Conservation (phyloP, 2,888 invertebrate species). For the Seira musarum region DNA sequence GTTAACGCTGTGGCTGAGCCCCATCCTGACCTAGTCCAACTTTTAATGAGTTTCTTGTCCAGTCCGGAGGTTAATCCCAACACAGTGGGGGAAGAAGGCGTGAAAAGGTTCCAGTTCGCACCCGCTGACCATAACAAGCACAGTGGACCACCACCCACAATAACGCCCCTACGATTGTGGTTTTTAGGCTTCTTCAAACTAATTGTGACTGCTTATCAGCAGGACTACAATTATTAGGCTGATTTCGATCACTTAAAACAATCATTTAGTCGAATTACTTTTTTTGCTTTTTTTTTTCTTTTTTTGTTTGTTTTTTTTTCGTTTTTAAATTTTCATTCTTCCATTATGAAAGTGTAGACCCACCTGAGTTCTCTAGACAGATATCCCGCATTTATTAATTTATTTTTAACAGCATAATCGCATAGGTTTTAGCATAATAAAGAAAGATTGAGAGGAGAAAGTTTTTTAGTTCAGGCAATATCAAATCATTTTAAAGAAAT, state of each 20-base stretch:
- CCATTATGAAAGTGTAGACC: constrained; percentile 14
- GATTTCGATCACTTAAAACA: not conserved
- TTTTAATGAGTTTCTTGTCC: constrained; percentile 40
- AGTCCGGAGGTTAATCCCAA: constrained; percentile 6
- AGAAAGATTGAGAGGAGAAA: not conserved
- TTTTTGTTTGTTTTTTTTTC: constrained; percentile 17
- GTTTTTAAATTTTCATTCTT: not conserved
- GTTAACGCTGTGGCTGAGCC: not conserved
- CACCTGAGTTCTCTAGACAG: constrained; percentile 5
- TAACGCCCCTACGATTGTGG: not conserved
- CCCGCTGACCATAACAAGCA: constrained; percentile 15
- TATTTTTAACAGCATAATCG: constrained; percentile 13
- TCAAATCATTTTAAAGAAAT: not conserved
- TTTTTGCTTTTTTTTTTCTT: constrained; percentile 10
- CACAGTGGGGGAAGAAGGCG: constrained; percentile 14
- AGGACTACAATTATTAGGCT: constrained; percentile 38
- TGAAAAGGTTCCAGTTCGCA: constrained; percentile 14
- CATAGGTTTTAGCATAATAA: not conserved
- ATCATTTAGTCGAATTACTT: constrained; percentile 12
- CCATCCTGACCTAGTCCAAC: constrained; percentile 17
- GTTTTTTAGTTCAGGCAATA: constrained; percentile 4
- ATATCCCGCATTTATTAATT: constrained; percentile 11
- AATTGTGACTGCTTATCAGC: constrained; percentile 19
- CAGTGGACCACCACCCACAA: constrained; percentile 27
- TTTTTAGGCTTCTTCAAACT: constrained; percentile 17